phyloP scores from a whole-genome alignment of 2,113 vertebrate species.

The Otis tarda region DNA sequence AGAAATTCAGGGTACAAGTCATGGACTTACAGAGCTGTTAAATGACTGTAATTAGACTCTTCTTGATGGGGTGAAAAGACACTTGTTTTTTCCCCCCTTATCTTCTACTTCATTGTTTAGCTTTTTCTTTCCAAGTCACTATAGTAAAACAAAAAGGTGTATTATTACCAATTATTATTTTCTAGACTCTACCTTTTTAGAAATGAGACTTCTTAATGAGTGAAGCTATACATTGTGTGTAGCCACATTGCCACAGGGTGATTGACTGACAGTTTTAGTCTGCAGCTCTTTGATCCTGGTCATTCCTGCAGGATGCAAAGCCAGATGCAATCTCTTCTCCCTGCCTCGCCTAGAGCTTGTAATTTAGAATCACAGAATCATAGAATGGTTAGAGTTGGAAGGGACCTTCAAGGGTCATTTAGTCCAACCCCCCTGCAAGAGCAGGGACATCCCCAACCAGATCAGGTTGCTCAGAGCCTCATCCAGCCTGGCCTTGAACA shows the following conservation, averaged over 20 bases:
- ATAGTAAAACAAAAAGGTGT: neutral
- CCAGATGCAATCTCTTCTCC: neutral
- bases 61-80: neutral
- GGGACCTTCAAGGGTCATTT: too few species aligned
- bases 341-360: neutral
- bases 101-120: neutral
- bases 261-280: neutral
- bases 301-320: neutral
- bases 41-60: neutral
- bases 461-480: too few species aligned
- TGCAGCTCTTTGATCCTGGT: neutral
- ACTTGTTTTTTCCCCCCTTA: neutral
- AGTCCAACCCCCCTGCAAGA: too few species aligned
- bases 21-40: neutral
- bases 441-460: too few species aligned
- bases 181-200: neutral
- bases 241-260: neutral
- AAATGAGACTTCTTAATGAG: neutral
- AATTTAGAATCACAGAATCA: neutral
- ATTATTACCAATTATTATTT: neutral
- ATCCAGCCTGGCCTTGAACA: too few species aligned
- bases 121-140: neutral
- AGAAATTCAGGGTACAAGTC: neutral
- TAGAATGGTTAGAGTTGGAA: too few species aligned
- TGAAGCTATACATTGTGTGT: neutral